Evolutionary conservation across 2,113 vertebrate species (phyloP).

Genomic region (Percopsis transmontana): DNA sequence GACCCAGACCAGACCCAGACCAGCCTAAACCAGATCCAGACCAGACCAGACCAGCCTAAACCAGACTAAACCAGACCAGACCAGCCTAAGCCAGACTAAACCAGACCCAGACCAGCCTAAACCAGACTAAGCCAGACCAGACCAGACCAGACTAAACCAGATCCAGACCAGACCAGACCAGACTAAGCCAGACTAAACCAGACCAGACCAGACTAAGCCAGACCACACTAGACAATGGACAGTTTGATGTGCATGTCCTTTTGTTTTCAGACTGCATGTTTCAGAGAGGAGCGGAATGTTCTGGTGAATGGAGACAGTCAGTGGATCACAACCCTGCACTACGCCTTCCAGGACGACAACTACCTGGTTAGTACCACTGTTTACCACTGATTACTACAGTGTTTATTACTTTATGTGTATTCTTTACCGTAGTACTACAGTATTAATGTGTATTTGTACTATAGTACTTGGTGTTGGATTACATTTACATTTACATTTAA

Average conservation of each 20-base stretch:
- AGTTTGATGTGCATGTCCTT: too few species aligned
- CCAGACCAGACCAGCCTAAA: not conserved
- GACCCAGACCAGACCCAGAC: too few species aligned
- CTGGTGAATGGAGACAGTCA: constrained; percentile 96
- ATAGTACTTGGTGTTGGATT: too few species aligned
- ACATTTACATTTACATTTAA: too few species aligned
- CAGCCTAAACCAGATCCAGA: not conserved
- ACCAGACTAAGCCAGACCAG: too few species aligned
- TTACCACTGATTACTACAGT: not conserved
- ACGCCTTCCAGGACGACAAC: constrained; percentile 97
- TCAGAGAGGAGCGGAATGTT: constrained; percentile 93
- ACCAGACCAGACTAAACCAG: too few species aligned
- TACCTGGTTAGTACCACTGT: constrained; percentile 82
- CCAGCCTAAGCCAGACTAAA: too few species aligned
- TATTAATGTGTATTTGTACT: not conserved
- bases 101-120: not conserved
- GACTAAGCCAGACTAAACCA: too few species aligned
- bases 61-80: not conserved
- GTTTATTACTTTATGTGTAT: not conserved
- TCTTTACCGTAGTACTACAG: not conserved
- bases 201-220: too few species aligned
- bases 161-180: not conserved
- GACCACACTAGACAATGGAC: too few species aligned
- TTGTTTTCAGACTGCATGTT: constrained; percentile 88
- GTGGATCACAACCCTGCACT: constrained; percentile 97